A percentile compares a stretch with the other conserved stretches of the same genome.
Evolutionary conservation across 2,797 vertebrate genomes (phyloP).

Genomic region (Amblyraja radiata): DNA sequence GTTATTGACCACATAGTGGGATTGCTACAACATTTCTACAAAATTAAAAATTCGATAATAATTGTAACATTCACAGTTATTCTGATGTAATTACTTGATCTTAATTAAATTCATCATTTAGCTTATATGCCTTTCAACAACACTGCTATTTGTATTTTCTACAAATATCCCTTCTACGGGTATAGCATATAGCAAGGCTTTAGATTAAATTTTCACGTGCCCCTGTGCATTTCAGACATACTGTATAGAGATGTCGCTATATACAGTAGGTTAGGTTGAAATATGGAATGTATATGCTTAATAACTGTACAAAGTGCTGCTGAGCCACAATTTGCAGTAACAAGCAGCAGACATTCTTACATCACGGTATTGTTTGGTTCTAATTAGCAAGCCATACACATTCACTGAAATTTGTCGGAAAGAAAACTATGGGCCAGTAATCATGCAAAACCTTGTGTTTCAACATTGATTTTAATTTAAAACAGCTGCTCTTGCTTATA

Average conservation of each 20-base stretch:
- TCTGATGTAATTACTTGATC: background rate
- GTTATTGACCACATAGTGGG: background rate
- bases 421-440: background rate
- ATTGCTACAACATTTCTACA: too few species aligned
- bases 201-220: background rate
- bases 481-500: constrained; percentile 16
- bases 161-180: background rate
- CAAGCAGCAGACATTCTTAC: background rate
- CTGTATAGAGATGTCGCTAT: background rate
- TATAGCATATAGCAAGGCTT: background rate
- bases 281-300: too few species aligned
- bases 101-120: background rate
- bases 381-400: background rate
- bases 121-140: background rate
- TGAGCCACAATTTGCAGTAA: background rate
- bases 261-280: too few species aligned
- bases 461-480: background rate
- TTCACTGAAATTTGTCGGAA: background rate
- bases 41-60: background rate
- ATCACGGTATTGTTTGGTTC: background rate
- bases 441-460: background rate
- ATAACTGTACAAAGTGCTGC: background rate
- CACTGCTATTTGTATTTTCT: background rate
- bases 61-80: background rate
- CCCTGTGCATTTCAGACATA: background rate